phyloP scores from a whole-genome alignment of 2,888 invertebrate species.

The Drosophila cracens region DNA sequence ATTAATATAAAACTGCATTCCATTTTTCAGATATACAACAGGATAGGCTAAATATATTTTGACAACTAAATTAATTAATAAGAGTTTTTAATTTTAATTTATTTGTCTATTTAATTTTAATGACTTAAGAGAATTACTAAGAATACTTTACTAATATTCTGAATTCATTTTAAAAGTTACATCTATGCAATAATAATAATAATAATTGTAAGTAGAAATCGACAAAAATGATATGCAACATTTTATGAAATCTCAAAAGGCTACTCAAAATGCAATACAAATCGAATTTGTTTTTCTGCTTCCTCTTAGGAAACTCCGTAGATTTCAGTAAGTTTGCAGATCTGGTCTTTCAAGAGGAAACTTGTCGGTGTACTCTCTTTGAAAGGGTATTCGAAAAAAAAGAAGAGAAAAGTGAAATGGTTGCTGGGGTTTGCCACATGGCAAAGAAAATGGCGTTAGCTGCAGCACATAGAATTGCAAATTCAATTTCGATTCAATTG shows the following conservation, averaged over 20 bases:
- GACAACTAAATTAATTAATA: neutral
- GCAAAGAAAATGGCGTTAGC: constrained; percentile 75
- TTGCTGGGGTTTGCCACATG: constrained; percentile 50
- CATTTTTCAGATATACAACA: neutral
- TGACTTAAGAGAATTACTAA: neutral
- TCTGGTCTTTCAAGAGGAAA: neutral
- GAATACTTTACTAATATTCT: neutral
- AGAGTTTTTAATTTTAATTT: no score
- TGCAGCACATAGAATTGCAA: constrained; percentile 76
- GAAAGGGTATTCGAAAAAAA: constrained; percentile 27
- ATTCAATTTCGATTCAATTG: constrained; percentile 81
- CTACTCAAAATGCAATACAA: neutral
- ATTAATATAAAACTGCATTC: neutral
- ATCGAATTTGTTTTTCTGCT: neutral
- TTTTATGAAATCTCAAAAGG: neutral
- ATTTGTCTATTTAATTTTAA: no score
- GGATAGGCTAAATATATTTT: neutral
- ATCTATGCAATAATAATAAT: neutral
- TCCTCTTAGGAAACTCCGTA: neutral
- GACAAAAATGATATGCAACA: neutral
- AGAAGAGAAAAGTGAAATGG: constrained; percentile 20
- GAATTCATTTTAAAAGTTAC: neutral
- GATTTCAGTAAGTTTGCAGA: neutral
- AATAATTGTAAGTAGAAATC: neutral
- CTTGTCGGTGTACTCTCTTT: neutral